phyloP scores from a whole-genome alignment of 2,113 vertebrate species.

The Lamprologus ornatipinnis region DNA sequence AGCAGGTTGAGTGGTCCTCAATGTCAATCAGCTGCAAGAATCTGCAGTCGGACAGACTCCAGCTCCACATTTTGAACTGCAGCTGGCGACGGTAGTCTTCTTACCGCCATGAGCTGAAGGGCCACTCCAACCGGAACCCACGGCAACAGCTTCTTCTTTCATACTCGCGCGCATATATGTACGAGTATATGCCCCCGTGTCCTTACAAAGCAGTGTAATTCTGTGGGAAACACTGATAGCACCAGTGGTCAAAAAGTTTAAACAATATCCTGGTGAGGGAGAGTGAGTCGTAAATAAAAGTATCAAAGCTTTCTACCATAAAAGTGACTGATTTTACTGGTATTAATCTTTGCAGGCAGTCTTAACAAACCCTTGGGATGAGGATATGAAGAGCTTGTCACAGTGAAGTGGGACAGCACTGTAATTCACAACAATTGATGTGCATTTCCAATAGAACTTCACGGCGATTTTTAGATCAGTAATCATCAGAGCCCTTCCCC shows the following conservation, averaged over 20 bases:
- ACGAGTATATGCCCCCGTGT: background rate
- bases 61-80: background rate
- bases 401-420: constrained; percentile 1
- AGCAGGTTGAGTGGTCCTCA: background rate
- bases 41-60: background rate
- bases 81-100: background rate
- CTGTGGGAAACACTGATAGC: background rate
- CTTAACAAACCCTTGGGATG: background rate
- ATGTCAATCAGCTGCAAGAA: background rate
- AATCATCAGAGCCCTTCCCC: constrained; percentile 51
- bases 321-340: background rate
- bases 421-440: constrained; percentile 18
- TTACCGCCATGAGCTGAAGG: background rate
- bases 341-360: background rate
- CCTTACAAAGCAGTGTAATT: background rate
- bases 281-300: background rate
- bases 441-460: constrained; percentile 7
- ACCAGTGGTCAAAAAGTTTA: background rate
- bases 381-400: constrained; percentile 3
- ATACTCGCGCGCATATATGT: background rate
- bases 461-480: constrained; percentile 34
- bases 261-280: background rate
- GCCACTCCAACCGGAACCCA: background rate
- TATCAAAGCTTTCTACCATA: background rate
- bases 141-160: background rate